These are phyloP conservation scores for Myotis planiceps DNA, from an alignment of 2,797 vertebrate genomes.

Conservation along the genomic window DNA sequence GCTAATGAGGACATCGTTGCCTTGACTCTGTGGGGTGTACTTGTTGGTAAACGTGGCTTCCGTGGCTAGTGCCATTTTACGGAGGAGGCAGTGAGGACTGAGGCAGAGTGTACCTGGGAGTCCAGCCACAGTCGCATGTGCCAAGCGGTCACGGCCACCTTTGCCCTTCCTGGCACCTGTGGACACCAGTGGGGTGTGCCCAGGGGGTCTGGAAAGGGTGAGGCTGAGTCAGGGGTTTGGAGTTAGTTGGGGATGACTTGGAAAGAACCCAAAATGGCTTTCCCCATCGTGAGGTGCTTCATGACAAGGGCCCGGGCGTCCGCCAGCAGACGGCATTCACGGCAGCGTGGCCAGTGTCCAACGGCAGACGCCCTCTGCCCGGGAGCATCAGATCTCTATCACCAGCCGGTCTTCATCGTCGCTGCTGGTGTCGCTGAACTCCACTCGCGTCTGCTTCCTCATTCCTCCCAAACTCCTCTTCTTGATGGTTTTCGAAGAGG, in stretches of 20 bases:
- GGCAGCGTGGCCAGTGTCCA: neutral
- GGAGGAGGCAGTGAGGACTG: neutral
- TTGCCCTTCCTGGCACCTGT: neutral
- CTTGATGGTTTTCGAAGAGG: slow-evolving; percentile 68
- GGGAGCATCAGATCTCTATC: slow-evolving; percentile 86
- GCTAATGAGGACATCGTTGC: neutral
- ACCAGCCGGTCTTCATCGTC: slow-evolving; percentile 90
- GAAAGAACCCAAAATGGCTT: slow-evolving; percentile 48
- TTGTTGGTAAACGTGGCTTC: neutral
- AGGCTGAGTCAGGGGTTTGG: neutral
- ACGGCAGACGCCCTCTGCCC: accelerated
- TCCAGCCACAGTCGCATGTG: neutral
- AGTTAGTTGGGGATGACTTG: neutral
- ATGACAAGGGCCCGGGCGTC: neutral
- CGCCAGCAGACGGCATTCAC: accelerated
- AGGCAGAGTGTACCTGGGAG: neutral
- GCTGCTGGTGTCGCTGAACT: slow-evolving; percentile 88
- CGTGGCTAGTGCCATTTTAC: neutral
- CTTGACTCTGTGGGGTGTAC: neutral
- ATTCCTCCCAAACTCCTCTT: slow-evolving; percentile 86
- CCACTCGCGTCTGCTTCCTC: slow-evolving; percentile 86
- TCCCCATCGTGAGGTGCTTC: slow-evolving; percentile 57
- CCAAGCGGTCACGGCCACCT: neutral
- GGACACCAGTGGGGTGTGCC: accelerated
- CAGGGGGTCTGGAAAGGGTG: neutral